Conservation (phyloP, 2,113 vertebrate species). For the Mungos mungo region DNA sequence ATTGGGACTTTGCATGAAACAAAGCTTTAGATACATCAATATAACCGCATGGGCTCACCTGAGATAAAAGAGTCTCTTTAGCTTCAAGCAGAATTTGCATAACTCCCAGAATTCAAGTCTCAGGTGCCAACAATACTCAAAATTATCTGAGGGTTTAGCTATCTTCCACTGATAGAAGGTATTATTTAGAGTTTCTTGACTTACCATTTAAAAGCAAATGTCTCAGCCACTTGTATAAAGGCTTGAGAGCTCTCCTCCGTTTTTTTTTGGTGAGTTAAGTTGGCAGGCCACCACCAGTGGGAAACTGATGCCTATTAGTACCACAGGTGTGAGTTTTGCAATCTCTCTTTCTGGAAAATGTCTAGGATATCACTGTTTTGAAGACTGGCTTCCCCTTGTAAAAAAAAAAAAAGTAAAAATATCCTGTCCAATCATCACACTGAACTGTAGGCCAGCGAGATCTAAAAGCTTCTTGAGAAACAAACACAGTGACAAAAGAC, state of each 20-base stretch:
- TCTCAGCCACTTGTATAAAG: conserved; percentile 23
- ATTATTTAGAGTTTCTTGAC: conserved; percentile 50
- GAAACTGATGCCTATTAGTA: conserved; percentile 47
- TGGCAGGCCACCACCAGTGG: neutral
- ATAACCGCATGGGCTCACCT: neutral
- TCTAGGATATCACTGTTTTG: neutral
- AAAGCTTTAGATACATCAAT: conserved; percentile 29
- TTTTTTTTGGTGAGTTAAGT: neutral
- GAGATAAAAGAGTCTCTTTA: conserved; percentile 44
- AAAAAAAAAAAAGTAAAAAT: neutral
- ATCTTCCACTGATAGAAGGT: conserved; percentile 11
- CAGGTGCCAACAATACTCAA: conserved; percentile 40
- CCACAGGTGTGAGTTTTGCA: neutral
- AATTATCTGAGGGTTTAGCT: conserved; percentile 37
- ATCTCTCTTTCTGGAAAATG: neutral
- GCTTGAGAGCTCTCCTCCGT: neutral
- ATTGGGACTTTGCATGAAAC: conserved; percentile 2
- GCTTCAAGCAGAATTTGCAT: conserved; percentile 45
- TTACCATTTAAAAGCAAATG: conserved; percentile 5
- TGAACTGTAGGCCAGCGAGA: conserved; percentile 4
- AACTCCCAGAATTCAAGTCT: conserved; percentile 57
- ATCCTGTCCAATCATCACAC: neutral
- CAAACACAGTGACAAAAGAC: conserved; percentile 40
- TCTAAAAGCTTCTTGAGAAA: conserved; percentile 51
- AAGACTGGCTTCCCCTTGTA: neutral